phyloP scores from a whole-genome alignment of 2,113 vertebrate genomes.

The Ictidomys tridecemlineatus region DNA sequence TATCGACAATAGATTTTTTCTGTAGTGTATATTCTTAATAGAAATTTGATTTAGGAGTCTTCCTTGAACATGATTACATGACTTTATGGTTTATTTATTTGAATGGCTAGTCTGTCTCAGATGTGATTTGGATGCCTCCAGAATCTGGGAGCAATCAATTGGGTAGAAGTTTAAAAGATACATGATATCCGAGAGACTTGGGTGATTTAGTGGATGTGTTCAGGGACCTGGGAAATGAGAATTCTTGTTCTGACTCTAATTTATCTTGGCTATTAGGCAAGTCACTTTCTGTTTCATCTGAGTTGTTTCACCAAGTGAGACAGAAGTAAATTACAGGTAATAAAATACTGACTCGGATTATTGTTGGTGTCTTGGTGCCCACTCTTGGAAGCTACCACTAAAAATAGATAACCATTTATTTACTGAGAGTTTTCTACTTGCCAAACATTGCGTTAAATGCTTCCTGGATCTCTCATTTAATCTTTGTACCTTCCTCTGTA shows the following conservation, averaged over 20 bases:
- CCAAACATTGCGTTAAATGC: not conserved
- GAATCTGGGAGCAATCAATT: constrained; percentile 30
- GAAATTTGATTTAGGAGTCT: constrained; percentile 26
- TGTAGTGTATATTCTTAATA: not conserved
- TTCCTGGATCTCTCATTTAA: constrained; percentile 6
- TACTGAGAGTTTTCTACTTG: constrained; percentile 33
- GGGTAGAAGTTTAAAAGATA: constrained; percentile 41
- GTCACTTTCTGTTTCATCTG: constrained; percentile 17
- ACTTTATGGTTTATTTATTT: constrained; percentile 43
- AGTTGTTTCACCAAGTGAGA: constrained; percentile 30
- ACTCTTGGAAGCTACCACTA: constrained; percentile 1
- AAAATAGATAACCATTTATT: constrained; percentile 24
- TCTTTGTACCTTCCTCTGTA: not conserved
- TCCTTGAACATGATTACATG: not conserved
- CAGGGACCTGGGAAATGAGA: constrained; percentile 41
- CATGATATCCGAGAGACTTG: not conserved
- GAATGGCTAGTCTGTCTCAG: not conserved
- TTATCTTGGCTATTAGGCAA: constrained; percentile 18
- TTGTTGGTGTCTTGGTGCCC: not conserved
- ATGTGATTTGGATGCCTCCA: not conserved
- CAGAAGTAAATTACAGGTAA: constrained; percentile 52
- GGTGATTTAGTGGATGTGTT: constrained; percentile 36
- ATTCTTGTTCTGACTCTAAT: constrained; percentile 46
- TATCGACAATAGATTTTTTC: constrained; percentile 13
- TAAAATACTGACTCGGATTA: constrained; percentile 40